phyloP scores from a whole-genome alignment of 1,140 invertebrate genomes.

The Drosophila kanapiae region DNA sequence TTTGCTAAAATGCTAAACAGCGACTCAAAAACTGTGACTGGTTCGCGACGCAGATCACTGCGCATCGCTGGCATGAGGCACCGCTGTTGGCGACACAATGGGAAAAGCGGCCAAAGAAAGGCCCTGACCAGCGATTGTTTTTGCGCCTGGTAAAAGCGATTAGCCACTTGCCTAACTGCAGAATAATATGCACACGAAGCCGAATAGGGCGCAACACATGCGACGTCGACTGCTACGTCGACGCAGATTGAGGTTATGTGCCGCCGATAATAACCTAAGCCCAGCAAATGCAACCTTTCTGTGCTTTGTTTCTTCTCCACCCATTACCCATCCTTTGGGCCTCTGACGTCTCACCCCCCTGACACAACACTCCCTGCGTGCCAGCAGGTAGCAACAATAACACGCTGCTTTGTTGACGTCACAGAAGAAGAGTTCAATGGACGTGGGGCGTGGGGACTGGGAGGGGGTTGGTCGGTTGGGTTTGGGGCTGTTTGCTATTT shows the following conservation, averaged over 20 bases:
- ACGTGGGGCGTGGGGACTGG: slow-evolving; percentile 20
- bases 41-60: background rate
- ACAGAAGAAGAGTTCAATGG: slow-evolving; percentile 47
- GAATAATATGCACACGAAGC: slow-evolving; percentile 5
- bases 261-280: slow-evolving; percentile 43
- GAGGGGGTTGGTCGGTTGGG: slow-evolving; percentile 8
- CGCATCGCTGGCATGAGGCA: slow-evolving; percentile 33
- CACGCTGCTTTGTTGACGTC: slow-evolving; percentile 52
- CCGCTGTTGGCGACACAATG: slow-evolving; percentile 42
- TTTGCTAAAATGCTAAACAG: background rate
- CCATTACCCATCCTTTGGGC: background rate
- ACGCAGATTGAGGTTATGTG: slow-evolving; percentile 55
- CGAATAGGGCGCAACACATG: slow-evolving; percentile 41
- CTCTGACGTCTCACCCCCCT: slow-evolving; percentile 1
- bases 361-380: background rate
- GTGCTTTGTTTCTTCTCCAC: background rate
- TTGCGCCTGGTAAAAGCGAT: slow-evolving; percentile 24
- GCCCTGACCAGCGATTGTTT: slow-evolving; percentile 18
- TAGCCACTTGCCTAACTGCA: slow-evolving; percentile 29
- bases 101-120: slow-evolving; percentile 28
- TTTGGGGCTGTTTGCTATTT: slow-evolving; percentile 49
- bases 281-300: slow-evolving; percentile 31
- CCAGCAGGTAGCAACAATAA: slow-evolving; percentile 49
- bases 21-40: slow-evolving; percentile 1
- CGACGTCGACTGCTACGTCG: slow-evolving; percentile 44